A percentile compares a stretch with the other conserved stretches of the same genome.
These are phyloP conservation scores for Physeter macrocephalus DNA, from an alignment of 2,113 vertebrate genomes.

Conservation along the genomic window DNA sequence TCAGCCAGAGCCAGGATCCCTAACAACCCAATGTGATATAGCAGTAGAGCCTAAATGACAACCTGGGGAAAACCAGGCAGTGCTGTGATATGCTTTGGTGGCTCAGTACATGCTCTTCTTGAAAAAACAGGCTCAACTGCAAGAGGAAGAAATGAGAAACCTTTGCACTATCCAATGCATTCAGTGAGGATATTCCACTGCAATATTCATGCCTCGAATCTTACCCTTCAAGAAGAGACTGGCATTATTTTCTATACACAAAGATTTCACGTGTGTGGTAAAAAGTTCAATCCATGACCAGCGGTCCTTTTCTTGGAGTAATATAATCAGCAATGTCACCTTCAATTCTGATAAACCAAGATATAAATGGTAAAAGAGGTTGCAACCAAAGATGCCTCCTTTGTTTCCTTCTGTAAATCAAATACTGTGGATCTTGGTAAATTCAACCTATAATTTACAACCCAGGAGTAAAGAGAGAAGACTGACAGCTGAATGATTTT, in stretches of 20 bases:
- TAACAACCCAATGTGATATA: neutral
- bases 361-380: conserved; percentile 14
- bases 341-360: neutral
- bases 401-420: neutral
- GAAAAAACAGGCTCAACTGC: neutral
- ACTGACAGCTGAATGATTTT: neutral
- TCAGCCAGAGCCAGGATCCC: neutral
- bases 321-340: neutral
- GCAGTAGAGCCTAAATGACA: neutral
- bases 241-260: neutral
- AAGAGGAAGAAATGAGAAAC: neutral
- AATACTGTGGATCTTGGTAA: neutral
- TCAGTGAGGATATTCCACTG: neutral
- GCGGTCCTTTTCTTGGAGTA: neutral
- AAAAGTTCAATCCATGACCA: neutral
- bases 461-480: neutral
- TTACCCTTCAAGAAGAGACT: neutral
- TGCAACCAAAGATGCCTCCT: neutral
- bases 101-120: neutral
- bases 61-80: neutral
- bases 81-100: neutral
- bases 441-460: conserved; percentile 24
- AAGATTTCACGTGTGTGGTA: neutral
- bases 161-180: neutral
- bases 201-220: neutral